Conservation (phyloP, 2,113 vertebrate species). For the Bolborhynchus lineola region DNA sequence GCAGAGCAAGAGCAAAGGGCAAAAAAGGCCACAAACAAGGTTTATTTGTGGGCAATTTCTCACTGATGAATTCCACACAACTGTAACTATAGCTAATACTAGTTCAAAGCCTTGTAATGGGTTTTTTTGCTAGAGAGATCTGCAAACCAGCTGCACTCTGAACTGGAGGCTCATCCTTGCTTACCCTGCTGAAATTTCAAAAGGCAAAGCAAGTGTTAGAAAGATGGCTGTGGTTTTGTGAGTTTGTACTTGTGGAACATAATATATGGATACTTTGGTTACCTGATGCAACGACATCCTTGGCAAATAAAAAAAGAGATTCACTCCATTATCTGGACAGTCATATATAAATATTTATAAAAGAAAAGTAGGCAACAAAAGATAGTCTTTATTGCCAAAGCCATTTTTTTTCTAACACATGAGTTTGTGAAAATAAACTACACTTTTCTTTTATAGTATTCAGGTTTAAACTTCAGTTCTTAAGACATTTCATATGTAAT, state of each 20-base stretch:
- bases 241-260: slow-evolving; percentile 19
- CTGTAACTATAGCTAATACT: neutral
- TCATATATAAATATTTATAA: slow-evolving; percentile 67
- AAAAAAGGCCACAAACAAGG: neutral
- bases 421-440: slow-evolving; percentile 41
- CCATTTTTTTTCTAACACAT: slow-evolving; percentile 17
- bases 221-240: slow-evolving; percentile 31
- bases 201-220: neutral
- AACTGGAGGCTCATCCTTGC: neutral
- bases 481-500: neutral
- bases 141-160: neutral
- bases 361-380: slow-evolving; percentile 62
- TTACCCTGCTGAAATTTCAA: neutral
- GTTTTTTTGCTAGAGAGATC: neutral
- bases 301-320: slow-evolving; percentile 1
- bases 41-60: neutral
- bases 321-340: neutral
- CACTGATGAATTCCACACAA: neutral
- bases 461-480: neutral
- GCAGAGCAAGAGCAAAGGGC: neutral
- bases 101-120: neutral
- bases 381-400: neutral
- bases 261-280: slow-evolving; percentile 35
- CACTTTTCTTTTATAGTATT: neutral
- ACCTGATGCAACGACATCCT: slow-evolving; percentile 41